These are phyloP conservation scores for Phortica variegata DNA, from an alignment of 1,140 invertebrate genomes.

Conservation along the genomic window DNA sequence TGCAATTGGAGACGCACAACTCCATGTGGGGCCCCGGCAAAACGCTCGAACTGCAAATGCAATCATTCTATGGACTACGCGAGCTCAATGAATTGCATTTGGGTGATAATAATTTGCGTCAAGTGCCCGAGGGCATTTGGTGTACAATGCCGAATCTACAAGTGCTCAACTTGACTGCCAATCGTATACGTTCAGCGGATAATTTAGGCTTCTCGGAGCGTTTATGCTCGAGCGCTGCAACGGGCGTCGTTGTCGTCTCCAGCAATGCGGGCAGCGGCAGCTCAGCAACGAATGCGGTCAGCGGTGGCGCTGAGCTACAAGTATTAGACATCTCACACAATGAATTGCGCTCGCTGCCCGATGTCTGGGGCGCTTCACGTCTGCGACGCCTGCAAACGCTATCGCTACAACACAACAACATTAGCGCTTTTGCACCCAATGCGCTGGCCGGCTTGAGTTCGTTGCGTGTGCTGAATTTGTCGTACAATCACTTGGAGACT, in stretches of 20 bases:
- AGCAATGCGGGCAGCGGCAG: too few species aligned
- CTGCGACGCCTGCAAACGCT: conserved; percentile 71
- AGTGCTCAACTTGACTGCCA: conserved; percentile 73
- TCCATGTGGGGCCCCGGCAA: conserved; percentile 66
- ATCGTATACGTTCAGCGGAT: conserved; percentile 69
- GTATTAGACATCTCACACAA: conserved; percentile 73
- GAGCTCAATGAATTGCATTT: conserved; percentile 72
- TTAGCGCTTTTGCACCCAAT: conserved; percentile 67
- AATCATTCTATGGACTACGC: conserved; percentile 66
- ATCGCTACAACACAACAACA: conserved; percentile 73
- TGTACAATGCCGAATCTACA: conserved; percentile 72
- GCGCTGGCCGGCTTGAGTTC: conserved; percentile 69
- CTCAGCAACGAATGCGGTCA: conserved; percentile 47
- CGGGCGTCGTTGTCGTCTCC: too few species aligned
- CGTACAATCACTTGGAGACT: conserved; percentile 71
- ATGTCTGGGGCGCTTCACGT: conserved; percentile 67
- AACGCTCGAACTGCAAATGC: conserved; percentile 64
- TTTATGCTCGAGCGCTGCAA: conserved; percentile 28
- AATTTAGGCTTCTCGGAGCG: conserved; percentile 66
- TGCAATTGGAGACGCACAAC: conserved; percentile 70
- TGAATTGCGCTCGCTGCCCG: conserved; percentile 66
- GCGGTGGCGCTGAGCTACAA: conserved; percentile 61
- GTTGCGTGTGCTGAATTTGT: conserved; percentile 74
- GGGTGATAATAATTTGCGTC: conserved; percentile 70
- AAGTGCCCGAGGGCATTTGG: conserved; percentile 70